Evolutionary conservation across 2,888 invertebrate genomes (phyloP), one percentile per base, ranked within the genome.

Genomic region (Aquatica leii): DNA sequence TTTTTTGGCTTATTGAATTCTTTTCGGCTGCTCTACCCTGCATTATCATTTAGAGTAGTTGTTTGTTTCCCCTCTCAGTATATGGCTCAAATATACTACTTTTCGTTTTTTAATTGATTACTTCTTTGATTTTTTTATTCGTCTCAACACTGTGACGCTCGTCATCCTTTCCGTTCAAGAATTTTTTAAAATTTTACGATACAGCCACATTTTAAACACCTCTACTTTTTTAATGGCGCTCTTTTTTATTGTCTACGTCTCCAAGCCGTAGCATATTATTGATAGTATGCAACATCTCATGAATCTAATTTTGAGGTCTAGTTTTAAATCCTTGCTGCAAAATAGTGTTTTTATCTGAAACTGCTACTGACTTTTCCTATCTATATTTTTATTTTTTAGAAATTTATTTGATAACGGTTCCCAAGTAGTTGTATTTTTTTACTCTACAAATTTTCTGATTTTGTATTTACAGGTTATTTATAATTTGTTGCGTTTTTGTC

Each of bases 211-310:
- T n/a, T n/a, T n/a, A n/a, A n/a, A n/a, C n/a, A n/a, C n/a, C n/a
- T n/a, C n/a, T n/a, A n/a, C n/a, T n/a, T n/a, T 31, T 31, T 9
- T 31, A 6, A 40, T 6, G 5, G n/a, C n/a, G 3, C 3, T n/a
- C n/a, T 12, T 40, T 9, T 40, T 9, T 12, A 40, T n/a, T 40
- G 14, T 40, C 43, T 9, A 43, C 14, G 15, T 14, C 17, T 43
- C 17, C 15, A 15, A 2, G 15, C 43, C 43, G 17, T 43, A 43
- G 14, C 5, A 6, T 8, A 43, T 43, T 15, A 43, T 14, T 15
- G 43, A 43, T 6, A 43, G 15, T 43, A 43, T 43, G 9, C 17
- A 43, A 43, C 43, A 43, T 43, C 17, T 43, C 17, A 15, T 15
- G 6, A 43, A 17, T 43, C 15, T 43, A 43, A 4, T 15, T 12